Evolutionary conservation across 2,113 vertebrate species (phyloP).

Genomic region (Cynoglossus semilaevis): DNA sequence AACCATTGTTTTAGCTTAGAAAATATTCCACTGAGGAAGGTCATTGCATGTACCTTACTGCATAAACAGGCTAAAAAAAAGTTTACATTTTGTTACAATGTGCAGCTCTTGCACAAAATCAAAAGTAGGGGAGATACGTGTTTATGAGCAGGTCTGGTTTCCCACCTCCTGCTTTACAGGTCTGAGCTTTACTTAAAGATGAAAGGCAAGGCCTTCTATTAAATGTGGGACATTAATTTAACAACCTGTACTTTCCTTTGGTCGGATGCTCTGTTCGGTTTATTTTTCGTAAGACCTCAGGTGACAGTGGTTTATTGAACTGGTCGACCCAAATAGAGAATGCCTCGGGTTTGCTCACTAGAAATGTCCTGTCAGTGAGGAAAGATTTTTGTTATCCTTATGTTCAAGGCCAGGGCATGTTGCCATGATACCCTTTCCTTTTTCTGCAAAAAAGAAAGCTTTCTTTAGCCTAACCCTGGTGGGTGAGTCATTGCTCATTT

Average conservation of each 20-base stretch:
- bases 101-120: not conserved
- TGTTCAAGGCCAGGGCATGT: slow-evolving; percentile 22
- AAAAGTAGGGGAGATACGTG: not conserved
- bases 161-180: not conserved
- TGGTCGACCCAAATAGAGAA: slow-evolving; percentile 30
- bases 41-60: too few species aligned
- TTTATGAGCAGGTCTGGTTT: not conserved
- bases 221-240: not conserved
- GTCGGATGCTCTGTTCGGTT: not conserved
- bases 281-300: not conserved
- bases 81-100: not conserved
- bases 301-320: slow-evolving; percentile 21
- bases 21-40: too few species aligned
- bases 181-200: not conserved
- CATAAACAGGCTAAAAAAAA: too few species aligned
- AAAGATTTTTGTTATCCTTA: slow-evolving; percentile 38
- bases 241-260: slow-evolving; percentile 14
- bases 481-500: slow-evolving; percentile 47
- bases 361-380: slow-evolving; percentile 23
- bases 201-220: not conserved
- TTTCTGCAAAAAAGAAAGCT: slow-evolving; percentile 46
- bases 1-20: too few species aligned
- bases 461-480: slow-evolving; percentile 33
- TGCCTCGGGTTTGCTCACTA: slow-evolving; percentile 16
- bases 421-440: slow-evolving; percentile 38